Base-by-base conservation (phyloP, 2,797 vertebrate genomes). In the Hydrolagus colliei region DNA sequence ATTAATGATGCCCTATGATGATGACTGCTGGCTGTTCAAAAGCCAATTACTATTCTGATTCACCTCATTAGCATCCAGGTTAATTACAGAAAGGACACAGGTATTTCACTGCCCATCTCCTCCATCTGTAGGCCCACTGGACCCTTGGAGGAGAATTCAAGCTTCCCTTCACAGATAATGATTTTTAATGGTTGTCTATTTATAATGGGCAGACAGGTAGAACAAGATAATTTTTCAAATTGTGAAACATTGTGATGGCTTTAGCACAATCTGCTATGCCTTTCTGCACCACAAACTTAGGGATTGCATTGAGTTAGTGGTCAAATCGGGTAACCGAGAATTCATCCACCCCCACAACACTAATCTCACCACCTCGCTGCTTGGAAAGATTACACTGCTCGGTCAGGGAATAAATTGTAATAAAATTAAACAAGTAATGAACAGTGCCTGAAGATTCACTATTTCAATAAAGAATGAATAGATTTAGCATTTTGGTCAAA, bases 21-120 rank as follows among this genome's bases (percentile, higher is more conserved):
- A 68, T 20, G 63, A 82, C 63, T 82, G 63, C 62, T 82, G 16
- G 78, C 78, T 67, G 62, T 82, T 89, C 89, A 88, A 12, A 73
- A 84, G 89, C 86, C 86, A 86, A 88, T 90, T 90, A 88, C 88
- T 87, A 86, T 89, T 89, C 92, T 86, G 90, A 87, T 86, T 87
- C 89, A 86, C 90, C 90, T 91, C 91, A 92, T 92, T 92, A 92
- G 88, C 87, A 32, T 87, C 6, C 63, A 88, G 89, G 91, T 91
- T 93, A 92, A 92, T 92, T 91, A 90, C 88, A 87, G 78, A 75
- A 86, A 88, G 87, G 85, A 90, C 87, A 87, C 88, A 88, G 88
- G 80, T 86, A 90, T 63, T 79, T 79, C 61, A 65, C 10, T 62
- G 35, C 22, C 3, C 27, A 2, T 63, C 32, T 14, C 67, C 78